Evolutionary conservation across 2,113 vertebrate species (phyloP).

Genomic region (Butorides virescens): DNA sequence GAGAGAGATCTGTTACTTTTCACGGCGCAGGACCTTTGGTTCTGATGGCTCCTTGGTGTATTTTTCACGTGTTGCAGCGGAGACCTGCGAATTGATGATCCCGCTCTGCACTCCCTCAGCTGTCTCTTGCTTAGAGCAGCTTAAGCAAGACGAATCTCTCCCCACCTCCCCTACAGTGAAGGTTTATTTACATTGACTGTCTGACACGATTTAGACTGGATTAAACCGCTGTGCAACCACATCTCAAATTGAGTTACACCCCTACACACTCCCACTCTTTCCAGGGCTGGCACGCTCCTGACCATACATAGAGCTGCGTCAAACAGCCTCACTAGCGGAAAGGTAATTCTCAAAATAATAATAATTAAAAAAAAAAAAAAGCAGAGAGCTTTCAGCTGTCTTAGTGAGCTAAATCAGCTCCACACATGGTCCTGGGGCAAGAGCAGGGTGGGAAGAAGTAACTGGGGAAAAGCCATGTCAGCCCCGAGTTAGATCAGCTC

Average conservation of each 20-base stretch:
- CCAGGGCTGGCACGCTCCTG: neutral
- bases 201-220: constrained; percentile 32
- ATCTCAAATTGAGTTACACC: neutral
- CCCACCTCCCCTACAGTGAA: neutral
- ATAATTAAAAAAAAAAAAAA: neutral
- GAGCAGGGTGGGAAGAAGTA: neutral
- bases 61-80: neutral
- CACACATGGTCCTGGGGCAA: neutral
- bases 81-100: neutral
- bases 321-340: neutral
- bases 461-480: neutral
- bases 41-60: neutral
- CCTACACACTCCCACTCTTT: neutral
- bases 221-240: neutral
- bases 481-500: neutral
- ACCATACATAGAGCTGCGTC: neutral
- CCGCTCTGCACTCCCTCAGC: neutral
- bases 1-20: neutral
- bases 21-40: neutral
- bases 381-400: neutral
- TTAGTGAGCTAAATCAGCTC: neutral
- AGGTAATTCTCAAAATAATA: neutral
- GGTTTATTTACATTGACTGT: constrained; percentile 38
- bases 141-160: neutral
- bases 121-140: neutral